Conservation (phyloP, 2,797 vertebrate species). For the Enteromius unitaeniatus region DNA sequence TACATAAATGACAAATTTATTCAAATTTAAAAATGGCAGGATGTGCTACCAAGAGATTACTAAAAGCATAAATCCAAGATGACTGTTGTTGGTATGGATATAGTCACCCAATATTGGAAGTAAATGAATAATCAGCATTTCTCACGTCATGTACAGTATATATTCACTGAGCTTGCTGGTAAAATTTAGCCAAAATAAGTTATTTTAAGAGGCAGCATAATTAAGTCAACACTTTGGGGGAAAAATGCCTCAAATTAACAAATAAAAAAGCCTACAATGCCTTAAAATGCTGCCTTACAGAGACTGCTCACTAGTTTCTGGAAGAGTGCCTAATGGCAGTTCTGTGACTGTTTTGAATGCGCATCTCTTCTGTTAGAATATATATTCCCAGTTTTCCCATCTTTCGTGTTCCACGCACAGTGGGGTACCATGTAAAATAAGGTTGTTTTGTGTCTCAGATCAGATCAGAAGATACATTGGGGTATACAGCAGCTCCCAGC, state of each 20-base stretch:
- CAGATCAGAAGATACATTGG: conserved; percentile 25
- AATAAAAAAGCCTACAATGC: neutral
- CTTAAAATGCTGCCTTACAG: neutral
- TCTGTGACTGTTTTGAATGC: neutral
- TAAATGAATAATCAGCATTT: neutral
- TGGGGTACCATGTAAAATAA: conserved; percentile 40
- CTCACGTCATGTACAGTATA: neutral
- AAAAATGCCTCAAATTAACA: neutral
- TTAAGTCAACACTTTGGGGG: conserved; percentile 16
- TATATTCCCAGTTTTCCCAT: conserved; percentile 6
- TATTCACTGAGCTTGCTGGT: neutral
- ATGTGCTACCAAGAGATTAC: neutral
- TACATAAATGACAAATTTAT: neutral
- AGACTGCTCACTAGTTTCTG: neutral
- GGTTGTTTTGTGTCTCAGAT: conserved; percentile 37
- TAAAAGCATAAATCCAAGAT: neutral
- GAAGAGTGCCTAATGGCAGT: conserved; percentile 17
- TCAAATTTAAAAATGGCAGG: neutral
- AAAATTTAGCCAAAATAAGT: neutral
- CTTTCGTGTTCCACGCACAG: conserved; percentile 4
- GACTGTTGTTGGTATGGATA: neutral
- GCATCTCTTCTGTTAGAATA: neutral
- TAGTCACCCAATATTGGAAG: neutral
- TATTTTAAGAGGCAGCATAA: neutral
- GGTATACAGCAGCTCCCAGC: conserved; percentile 2